phyloP scores from a whole-genome alignment of 2,888 invertebrate genomes.

The Xylocampa areola region DNA sequence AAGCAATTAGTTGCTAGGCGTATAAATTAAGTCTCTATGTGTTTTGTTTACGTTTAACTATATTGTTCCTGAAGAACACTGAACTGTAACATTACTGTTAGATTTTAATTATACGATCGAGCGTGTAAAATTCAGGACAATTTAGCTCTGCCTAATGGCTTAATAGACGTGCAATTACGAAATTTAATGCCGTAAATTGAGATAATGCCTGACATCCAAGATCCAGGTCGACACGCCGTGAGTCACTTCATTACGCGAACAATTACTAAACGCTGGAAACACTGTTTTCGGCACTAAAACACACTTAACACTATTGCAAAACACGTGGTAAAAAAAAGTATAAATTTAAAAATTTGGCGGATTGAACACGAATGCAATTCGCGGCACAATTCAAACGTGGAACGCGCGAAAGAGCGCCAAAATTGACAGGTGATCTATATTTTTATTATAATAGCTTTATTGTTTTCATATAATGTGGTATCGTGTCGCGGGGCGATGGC shows the following conservation, averaged over 20 bases:
- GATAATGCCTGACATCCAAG: slow-evolving; percentile 70
- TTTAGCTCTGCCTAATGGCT: slow-evolving; percentile 41
- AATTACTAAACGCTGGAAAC: slow-evolving; percentile 67
- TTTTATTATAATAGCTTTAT: slow-evolving; percentile 54
- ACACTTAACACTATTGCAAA: slow-evolving; percentile 60
- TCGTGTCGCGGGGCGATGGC: slow-evolving; percentile 84
- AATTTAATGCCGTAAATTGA: slow-evolving; percentile 76
- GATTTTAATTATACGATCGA: slow-evolving; percentile 29
- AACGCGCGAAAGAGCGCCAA: slow-evolving; percentile 53
- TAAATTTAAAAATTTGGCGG: slow-evolving; percentile 49
- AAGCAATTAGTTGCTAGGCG: slow-evolving; percentile 62
- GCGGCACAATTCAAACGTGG: slow-evolving; percentile 50
- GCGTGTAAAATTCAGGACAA: slow-evolving; percentile 47
- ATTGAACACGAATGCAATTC: slow-evolving; percentile 56
- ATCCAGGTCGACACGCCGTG: slow-evolving; percentile 71
- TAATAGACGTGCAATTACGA: slow-evolving; percentile 69
- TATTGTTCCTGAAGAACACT: slow-evolving; percentile 28
- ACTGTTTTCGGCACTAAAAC: slow-evolving; percentile 65
- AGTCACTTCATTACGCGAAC: slow-evolving; percentile 73
- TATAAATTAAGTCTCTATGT: slow-evolving; percentile 32
- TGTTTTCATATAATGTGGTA: slow-evolving; percentile 71
- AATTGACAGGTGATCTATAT: slow-evolving; percentile 64
- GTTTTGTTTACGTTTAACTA: slow-evolving; percentile 47
- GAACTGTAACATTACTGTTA: slow-evolving; percentile 35
- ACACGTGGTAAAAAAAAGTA: slow-evolving; percentile 52